These are phyloP conservation scores for Artemia sp. DNA, from an alignment of 2,888 invertebrate genomes.

Conservation along the genomic window DNA sequence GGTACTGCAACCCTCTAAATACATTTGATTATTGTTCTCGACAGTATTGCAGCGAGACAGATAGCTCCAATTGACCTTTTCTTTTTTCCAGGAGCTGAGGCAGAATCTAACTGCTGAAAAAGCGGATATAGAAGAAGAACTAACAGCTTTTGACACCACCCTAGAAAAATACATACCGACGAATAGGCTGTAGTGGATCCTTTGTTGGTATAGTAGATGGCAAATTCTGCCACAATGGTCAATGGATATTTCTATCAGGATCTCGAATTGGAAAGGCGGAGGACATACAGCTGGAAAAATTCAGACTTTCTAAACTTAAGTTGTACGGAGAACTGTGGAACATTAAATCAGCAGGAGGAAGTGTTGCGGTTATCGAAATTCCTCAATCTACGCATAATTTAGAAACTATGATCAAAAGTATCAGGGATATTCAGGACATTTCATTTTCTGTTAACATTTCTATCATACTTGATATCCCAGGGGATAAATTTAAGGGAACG, in stretches of 20 bases:
- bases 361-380: background rate
- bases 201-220: background rate
- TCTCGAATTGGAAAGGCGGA: background rate
- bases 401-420: background rate
- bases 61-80: background rate
- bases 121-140: background rate
- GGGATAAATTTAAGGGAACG: background rate
- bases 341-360: background rate
- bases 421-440: background rate
- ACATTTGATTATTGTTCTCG: too few relatives aligned
- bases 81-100: background rate
- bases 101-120: background rate
- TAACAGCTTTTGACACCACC: background rate
- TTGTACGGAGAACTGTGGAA: background rate
- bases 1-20: too few relatives aligned
- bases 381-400: background rate
- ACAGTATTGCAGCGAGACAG: too few relatives aligned
- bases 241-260: background rate
- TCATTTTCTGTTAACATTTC: background rate
- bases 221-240: constrained; percentile 2
- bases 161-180: background rate
- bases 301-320: background rate
- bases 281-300: background rate
- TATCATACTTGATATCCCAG: background rate
- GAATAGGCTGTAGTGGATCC: constrained; percentile 11